Percentiles rank a stretch among this genome's conserved stretches.
Conservation (phyloP, 2,888 invertebrate genomes). For the Drosophila demipolita region DNA sequence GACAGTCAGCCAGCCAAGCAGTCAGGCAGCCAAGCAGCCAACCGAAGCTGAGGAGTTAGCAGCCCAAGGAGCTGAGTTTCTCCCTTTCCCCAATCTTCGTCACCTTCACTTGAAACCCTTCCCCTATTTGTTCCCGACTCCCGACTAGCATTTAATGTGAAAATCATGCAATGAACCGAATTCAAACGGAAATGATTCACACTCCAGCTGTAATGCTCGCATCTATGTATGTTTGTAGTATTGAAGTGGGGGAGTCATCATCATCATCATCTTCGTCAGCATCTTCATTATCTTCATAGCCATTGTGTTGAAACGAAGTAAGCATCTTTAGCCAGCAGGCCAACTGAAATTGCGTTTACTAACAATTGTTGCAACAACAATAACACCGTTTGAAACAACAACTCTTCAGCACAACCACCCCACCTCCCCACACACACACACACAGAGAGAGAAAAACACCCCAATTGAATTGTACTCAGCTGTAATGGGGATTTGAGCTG, state of each 20-base stretch:
- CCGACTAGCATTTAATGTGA: slow-evolving; percentile 67
- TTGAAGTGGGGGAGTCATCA: slow-evolving; percentile 40
- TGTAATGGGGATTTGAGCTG: slow-evolving; percentile 17
- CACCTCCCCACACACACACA: background rate
- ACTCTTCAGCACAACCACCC: slow-evolving; percentile 7
- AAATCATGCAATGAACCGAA: slow-evolving; percentile 81
- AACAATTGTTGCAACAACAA: slow-evolving; percentile 67
- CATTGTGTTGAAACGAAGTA: slow-evolving; percentile 16
- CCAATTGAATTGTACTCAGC: slow-evolving; percentile 11
- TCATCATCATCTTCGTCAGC: slow-evolving; percentile 7
- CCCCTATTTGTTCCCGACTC: background rate
- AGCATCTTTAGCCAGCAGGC: slow-evolving; percentile 39
- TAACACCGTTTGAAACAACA: slow-evolving; percentile 64
- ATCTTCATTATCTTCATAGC: slow-evolving; percentile 11
- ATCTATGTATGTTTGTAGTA: slow-evolving; percentile 7
- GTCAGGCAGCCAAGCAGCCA: slow-evolving; percentile 20
- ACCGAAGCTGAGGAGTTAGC: slow-evolving; percentile 54
- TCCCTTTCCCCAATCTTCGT: background rate
- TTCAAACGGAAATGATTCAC: slow-evolving; percentile 81
- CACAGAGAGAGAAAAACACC: background rate
- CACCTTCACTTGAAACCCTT: slow-evolving; percentile 8
- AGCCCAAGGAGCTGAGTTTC: slow-evolving; percentile 26
- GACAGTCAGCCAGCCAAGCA: background rate
- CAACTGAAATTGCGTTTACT: slow-evolving; percentile 68
- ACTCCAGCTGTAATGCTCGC: slow-evolving; percentile 62